These are phyloP conservation scores for Coenobita brevimanus DNA, from an alignment of 1,140 invertebrate species.

Conservation along the genomic window DNA sequence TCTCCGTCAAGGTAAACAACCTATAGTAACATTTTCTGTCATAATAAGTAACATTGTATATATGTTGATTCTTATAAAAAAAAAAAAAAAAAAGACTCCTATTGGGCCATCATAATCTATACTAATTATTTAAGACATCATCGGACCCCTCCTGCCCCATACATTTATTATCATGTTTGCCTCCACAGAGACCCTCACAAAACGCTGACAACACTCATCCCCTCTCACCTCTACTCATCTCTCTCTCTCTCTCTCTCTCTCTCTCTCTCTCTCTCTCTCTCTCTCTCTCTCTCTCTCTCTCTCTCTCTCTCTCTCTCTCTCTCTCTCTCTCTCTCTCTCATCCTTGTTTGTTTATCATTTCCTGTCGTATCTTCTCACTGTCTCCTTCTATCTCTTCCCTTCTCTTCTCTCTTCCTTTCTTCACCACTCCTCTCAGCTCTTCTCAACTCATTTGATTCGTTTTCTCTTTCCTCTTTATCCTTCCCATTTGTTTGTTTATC, in stretches of 20 bases:
- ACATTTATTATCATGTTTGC: no score
- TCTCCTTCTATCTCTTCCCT: background rate
- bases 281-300: background rate
- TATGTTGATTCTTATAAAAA: no score
- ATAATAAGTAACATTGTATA: no score
- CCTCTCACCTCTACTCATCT: background rate
- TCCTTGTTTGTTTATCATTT: background rate
- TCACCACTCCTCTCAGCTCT: constrained; percentile 1
- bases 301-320: background rate
- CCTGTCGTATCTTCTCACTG: background rate
- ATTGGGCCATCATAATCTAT: no score
- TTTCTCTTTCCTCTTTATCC: no score
- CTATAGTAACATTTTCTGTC: no score
- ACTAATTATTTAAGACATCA: no score
- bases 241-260: background rate
- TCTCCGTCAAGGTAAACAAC: no score
- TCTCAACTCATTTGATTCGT: background rate
- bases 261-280: background rate
- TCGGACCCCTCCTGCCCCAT: no score
- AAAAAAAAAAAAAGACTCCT: no score
- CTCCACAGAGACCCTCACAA: no score
- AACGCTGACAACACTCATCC: no score
- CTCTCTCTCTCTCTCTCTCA: background rate
- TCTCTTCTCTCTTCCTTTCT: background rate
- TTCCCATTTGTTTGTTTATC: background rate